Evolutionary conservation across 2,888 invertebrate species (phyloP), one percentile per base, ranked within the genome.

Genomic region (Brachynemurus nebulosus): DNA sequence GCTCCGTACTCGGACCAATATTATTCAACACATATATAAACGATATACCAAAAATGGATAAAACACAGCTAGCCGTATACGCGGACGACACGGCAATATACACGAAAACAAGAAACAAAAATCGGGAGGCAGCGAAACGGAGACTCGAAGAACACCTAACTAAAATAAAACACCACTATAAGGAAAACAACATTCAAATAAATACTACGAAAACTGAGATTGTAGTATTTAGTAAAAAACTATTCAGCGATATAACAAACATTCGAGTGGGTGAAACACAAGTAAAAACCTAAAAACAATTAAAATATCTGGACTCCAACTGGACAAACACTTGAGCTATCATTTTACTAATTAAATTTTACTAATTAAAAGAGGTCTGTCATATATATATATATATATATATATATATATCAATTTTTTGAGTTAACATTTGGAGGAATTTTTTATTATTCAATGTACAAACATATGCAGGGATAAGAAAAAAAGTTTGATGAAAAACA

Each of bases 21-120:
- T 35, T 54, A 1, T 55, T 50, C 41, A 48, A 40, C 33, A n/a
- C 53, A 3, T 54, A 49, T 41, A 48, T 50, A 2, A 47, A 47
- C 12, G 56, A 48, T 48, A 52, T 53, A 51, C 53, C 19, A 27
- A 50, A 40, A 44, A 48, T 43, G 35, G 37, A 1, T 45, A 46
- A 6, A 47, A 44, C 43, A 2, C 40, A 42, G 5, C 44, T 30
- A 5, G 50, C 25, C 42, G 48, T 17, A 6, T 54, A 40, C 46
- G 49, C 48, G 5, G 48, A 44, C 17, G 48, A 45, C 47, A 54
- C 49, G 40, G 50, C 47, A 12, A n/a, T 44, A 9, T 27, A 40
- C n/a, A 23, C 23, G 7, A 47, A 45, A 49, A 7, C 23, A 6
- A 7, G 9, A 7, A 23, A 23, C 23, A 23, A 23, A 7, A 23